Conservation (phyloP, 2,797 vertebrate genomes). For the Microtus agrestis region DNA sequence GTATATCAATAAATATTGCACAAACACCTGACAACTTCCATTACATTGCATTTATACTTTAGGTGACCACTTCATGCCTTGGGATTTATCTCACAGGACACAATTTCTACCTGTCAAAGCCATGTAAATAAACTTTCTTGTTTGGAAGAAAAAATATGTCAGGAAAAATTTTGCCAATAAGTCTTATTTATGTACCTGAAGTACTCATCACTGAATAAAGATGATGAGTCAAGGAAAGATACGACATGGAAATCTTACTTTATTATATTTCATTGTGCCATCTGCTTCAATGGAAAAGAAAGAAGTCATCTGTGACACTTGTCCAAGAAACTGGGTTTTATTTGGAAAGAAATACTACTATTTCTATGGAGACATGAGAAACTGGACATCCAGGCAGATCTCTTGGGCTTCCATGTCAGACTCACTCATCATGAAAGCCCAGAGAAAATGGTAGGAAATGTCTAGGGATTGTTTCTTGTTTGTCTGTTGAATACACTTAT, state of each 20-base stretch:
- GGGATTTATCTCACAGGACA: neutral
- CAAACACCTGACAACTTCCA: neutral
- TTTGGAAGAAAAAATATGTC: neutral
- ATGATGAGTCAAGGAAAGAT: neutral
- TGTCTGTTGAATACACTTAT: neutral
- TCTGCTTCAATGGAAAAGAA: neutral
- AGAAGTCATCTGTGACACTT: fast-evolving
- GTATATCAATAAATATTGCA: neutral
- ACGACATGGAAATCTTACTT: neutral
- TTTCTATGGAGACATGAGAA: constrained; percentile 47
- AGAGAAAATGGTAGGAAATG: constrained; percentile 50
- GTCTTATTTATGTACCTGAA: neutral
- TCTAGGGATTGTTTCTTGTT: neutral
- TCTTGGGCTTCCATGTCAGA: neutral
- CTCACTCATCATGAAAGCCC: neutral
- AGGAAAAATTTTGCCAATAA: neutral
- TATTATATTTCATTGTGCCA: neutral
- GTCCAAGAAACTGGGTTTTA: constrained; percentile 48
- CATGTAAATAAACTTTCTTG: neutral
- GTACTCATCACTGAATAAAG: neutral
- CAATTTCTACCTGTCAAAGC: neutral
- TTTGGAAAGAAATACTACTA: constrained; percentile 52
- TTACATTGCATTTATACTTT: neutral
- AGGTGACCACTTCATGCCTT: neutral
- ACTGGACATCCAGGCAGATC: constrained; percentile 33